Evolutionary conservation across 2,797 vertebrate species (phyloP).

Genomic region (Channallabes apus): DNA sequence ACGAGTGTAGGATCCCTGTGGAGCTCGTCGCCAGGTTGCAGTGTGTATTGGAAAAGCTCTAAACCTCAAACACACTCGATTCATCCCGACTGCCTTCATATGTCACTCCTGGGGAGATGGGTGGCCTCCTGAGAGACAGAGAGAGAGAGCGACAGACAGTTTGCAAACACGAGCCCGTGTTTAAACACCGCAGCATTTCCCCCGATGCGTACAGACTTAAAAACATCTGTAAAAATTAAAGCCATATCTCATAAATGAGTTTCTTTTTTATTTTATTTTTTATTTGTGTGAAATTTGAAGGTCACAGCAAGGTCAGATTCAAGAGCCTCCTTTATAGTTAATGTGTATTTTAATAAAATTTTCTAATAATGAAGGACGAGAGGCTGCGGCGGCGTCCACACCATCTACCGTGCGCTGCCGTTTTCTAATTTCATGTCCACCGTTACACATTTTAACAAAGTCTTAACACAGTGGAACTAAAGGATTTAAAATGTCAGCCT

Average conservation of each 20-base stretch:
- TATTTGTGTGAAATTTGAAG: not conserved
- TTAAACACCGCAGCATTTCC: too few species aligned
- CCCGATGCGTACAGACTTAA: too few species aligned
- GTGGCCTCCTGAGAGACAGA: not conserved
- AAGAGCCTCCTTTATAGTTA: too few species aligned
- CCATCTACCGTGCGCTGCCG: too few species aligned
- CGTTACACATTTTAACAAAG: not conserved
- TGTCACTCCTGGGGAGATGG: not conserved
- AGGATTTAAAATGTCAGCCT: slow-evolving; percentile 2
- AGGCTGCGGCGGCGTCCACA: too few species aligned
- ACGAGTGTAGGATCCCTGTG: not conserved
- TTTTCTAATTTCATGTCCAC: not conserved
- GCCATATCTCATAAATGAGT: too few species aligned
- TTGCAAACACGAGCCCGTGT: too few species aligned
- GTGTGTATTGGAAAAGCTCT: not conserved
- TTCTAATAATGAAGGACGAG: not conserved
- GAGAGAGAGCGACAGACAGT: too few species aligned
- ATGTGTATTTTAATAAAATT: too few species aligned
- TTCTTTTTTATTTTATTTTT: too few species aligned
- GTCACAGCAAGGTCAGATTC: not conserved
- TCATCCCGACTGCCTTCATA: not conserved
- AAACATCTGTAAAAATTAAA: too few species aligned
- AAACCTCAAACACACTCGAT: not conserved
- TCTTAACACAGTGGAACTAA: not conserved
- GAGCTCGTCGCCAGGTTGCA: not conserved